Conservation (phyloP, 2,888 invertebrate genomes). For the Lycia hirtaria region DNA sequence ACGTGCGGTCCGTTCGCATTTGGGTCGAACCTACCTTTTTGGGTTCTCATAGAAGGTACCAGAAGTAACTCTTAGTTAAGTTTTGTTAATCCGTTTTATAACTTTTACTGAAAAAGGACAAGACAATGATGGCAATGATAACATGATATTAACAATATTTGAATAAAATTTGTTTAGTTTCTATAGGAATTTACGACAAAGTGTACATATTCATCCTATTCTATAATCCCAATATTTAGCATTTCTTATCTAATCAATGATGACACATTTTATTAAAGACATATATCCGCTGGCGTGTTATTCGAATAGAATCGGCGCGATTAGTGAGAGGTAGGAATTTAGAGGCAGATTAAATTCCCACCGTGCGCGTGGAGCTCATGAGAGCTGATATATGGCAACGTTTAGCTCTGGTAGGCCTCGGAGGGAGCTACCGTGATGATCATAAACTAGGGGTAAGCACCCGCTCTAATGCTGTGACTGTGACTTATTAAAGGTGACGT, state of each 20-base stretch:
- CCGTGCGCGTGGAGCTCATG: conserved; percentile 32
- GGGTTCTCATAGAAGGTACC: no score
- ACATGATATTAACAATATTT: no score
- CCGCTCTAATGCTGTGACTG: conserved; percentile 17
- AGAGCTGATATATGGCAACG: conserved; percentile 39
- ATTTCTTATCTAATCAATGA: conserved; percentile 11
- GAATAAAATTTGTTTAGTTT: neutral
- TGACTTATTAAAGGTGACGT: conserved; percentile 30
- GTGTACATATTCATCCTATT: neutral
- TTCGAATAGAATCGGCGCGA: conserved; percentile 34
- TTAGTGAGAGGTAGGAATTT: conserved; percentile 40
- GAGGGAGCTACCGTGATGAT: conserved; percentile 30
- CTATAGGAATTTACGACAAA: neutral
- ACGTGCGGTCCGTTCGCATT: no score
- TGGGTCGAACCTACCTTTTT: no score
- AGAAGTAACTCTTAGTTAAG: no score
- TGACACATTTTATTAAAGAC: conserved; percentile 17
- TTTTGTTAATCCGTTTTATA: no score
- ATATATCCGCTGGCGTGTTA: conserved; percentile 22
- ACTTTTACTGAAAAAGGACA: no score
- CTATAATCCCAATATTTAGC: neutral
- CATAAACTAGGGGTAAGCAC: conserved; percentile 33
- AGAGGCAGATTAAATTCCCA: conserved; percentile 43
- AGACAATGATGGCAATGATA: no score
- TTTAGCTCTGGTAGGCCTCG: conserved; percentile 40